These are phyloP conservation scores for Botia almorhae DNA, from an alignment of 2,797 vertebrate species.

Conservation along the genomic window DNA sequence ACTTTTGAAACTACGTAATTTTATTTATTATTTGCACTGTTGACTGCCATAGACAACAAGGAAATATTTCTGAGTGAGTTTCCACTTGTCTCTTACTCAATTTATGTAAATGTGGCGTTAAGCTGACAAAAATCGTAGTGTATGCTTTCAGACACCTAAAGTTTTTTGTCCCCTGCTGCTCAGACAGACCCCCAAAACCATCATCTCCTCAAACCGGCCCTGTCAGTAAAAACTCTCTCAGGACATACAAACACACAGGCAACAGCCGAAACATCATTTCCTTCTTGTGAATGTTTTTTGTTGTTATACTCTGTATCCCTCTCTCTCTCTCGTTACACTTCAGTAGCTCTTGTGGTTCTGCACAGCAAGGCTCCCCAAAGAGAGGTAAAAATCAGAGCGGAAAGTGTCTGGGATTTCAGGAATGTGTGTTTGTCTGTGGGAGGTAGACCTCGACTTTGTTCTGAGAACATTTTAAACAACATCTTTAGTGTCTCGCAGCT, in stretches of 20 bases:
- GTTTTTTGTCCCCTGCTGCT: constrained; percentile 28
- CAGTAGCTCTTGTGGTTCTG: constrained; percentile 16
- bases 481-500: neutral
- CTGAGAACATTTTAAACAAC: constrained; percentile 7
- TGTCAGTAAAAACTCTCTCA: constrained; percentile 30
- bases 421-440: constrained; percentile 17
- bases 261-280: constrained; percentile 50
- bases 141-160: neutral
- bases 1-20: no score
- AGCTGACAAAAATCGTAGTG: neutral
- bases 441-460: neutral
- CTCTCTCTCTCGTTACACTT: constrained; percentile 18
- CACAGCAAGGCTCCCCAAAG: constrained; percentile 27
- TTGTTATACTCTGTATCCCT: neutral
- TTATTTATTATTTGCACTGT: no score
- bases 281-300: constrained; percentile 10
- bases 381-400: constrained; percentile 29
- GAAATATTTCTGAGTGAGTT: no score
- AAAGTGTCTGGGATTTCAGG: constrained; percentile 11
- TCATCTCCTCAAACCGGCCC: neutral
- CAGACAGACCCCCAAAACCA: constrained; percentile 22
- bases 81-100: neutral
- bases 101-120: neutral
- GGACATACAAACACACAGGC: constrained; percentile 33
- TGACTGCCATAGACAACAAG: no score